Base-by-base conservation (phyloP, 2,113 vertebrate species). In the Hydrolagus affinis region DNA sequence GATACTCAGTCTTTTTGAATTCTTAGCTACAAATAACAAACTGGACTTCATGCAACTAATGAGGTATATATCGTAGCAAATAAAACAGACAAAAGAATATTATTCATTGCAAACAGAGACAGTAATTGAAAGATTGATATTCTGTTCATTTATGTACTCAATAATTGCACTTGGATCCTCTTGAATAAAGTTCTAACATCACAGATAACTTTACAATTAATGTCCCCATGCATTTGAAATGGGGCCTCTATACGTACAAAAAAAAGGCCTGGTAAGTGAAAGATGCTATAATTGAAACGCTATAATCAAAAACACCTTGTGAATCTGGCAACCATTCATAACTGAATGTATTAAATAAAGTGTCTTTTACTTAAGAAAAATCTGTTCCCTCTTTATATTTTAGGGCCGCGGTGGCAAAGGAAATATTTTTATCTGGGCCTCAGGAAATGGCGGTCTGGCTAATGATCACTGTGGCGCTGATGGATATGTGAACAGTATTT, bases 341-440 rank as follows among this genome's bases (percentile, higher is more conserved):
- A 70, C 86, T 88, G 85, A 88, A 89, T 91, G 86, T 89, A 87
- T 88, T 86, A 86, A 91, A 89, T 86, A 89, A 91, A 91, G 90
- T 85, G 86, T 77, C 90, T 90, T 87, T 91, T 74, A 89, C 90
- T 87, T 90, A 91, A 87, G 86, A 89, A 91, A 90, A 92, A 88
- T 89, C 44, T 60, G 90, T 89, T 89, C 86, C 87, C 88, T 92
- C 89, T 86, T 86, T 89, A 80, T 91, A 88, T 89, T 91, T 86
- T 88, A 89, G 89, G 90, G 89, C 90, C 89, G 88, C 87, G 90
- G 87, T 89, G 89, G 89, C 89, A 88, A 88, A 90, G 90, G 90
- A 92, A 94, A 92, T 93, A 91, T 93, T 95, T 95, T 92, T 88
- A 87, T 86, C 86, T 88, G 89, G 89, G 88, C 89, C 90, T 94